Evolutionary conservation across 2,113 vertebrate genomes (phyloP).

Genomic region (Peucedramus taeniatus): DNA sequence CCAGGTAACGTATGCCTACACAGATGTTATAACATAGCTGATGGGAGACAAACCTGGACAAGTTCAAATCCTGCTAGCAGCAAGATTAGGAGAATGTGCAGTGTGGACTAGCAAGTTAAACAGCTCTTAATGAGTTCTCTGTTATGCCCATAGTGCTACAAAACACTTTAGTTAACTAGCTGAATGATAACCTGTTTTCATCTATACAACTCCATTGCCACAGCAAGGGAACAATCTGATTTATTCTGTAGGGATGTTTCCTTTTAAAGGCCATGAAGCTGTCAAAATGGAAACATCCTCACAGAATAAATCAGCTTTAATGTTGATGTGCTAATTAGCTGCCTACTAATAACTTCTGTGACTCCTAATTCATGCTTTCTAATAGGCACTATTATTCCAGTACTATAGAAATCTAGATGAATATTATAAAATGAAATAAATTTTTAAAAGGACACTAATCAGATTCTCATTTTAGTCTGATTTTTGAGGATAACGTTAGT

Average conservation of each 20-base stretch:
- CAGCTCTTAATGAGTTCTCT: not conserved
- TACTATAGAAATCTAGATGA: not conserved
- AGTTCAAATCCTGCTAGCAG: not conserved
- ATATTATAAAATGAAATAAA: not conserved
- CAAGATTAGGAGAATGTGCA: not conserved
- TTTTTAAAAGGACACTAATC: not conserved
- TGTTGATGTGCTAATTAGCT: not conserved
- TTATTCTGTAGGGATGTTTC: not conserved
- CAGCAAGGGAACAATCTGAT: not conserved
- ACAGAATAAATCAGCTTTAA: not conserved
- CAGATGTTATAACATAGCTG: not conserved
- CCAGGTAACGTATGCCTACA: rapidly evolving
- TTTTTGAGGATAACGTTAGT: not conserved
- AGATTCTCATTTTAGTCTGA: not conserved
- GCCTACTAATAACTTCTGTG: not conserved
- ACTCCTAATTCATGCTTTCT: not conserved
- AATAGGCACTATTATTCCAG: not conserved
- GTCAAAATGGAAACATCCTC: not conserved
- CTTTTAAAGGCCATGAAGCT: not conserved
- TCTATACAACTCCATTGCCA: not conserved
- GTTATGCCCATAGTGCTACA: not conserved
- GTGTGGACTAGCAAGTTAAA: not conserved
- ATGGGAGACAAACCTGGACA: not conserved
- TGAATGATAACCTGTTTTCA: not conserved
- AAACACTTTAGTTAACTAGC: not conserved